A percentile compares a stretch with the other conserved stretches of the same genome.
These are phyloP conservation scores for Alitta virens DNA, from an alignment of 2,888 invertebrate genomes.

Conservation along the genomic window DNA sequence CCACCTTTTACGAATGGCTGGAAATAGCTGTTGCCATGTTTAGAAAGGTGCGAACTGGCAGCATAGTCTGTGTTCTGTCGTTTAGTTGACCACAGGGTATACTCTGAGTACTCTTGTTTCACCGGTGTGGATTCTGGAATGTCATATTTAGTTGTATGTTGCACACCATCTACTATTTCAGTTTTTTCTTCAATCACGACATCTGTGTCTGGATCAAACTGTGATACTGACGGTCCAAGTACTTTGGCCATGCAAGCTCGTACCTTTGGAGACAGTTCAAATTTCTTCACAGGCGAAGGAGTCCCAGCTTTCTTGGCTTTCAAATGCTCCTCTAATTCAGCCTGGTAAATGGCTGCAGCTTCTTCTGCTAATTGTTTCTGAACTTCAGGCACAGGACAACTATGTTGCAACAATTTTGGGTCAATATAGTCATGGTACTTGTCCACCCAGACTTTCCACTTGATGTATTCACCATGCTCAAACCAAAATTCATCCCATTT, in stretches of 20 bases:
- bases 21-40: too few relatives aligned
- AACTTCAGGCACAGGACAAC: not conserved
- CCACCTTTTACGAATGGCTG: too few relatives aligned
- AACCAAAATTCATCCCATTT: conserved; percentile 45
- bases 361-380: not conserved
- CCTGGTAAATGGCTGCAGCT: too few relatives aligned
- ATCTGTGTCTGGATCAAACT: not conserved
- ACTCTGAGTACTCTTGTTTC: not conserved
- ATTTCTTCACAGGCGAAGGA: too few relatives aligned
- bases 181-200: not conserved
- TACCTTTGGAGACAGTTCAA: too few relatives aligned
- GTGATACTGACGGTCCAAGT: not conserved
- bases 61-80: too few relatives aligned
- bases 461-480: conserved; percentile 44
- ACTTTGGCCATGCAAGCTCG: not conserved
- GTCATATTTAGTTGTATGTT: not conserved
- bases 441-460: conserved; percentile 48
- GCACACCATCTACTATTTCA: not conserved
- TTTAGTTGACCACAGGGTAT: too few relatives aligned
- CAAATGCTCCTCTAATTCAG: too few relatives aligned
- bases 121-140: not conserved
- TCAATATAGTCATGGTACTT: conserved; percentile 44
- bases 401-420: conserved; percentile 3
- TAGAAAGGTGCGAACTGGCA: too few relatives aligned
- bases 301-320: too few relatives aligned